These are phyloP conservation scores for Pleuronectes platessa DNA, from an alignment of 2,113 vertebrate genomes.

Conservation along the genomic window DNA sequence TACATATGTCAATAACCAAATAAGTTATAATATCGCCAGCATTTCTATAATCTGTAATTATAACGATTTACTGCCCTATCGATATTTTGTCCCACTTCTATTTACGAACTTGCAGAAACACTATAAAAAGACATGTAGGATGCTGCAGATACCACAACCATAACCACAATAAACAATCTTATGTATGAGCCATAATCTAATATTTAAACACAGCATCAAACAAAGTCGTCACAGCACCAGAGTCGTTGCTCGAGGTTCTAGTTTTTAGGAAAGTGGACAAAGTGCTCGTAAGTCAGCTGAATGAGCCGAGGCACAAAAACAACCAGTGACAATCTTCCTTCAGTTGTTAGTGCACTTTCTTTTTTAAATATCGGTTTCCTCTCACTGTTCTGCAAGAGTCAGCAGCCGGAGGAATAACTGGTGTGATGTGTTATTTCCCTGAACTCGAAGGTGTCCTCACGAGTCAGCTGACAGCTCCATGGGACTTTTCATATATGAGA, in stretches of 20 bases:
- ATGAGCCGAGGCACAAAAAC: conserved; percentile 23
- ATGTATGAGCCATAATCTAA: background rate
- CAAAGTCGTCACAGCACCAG: conserved; percentile 7
- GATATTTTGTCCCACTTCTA: no score
- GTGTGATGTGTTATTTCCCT: background rate
- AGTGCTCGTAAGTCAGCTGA: conserved; percentile 28
- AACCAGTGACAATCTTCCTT: conserved; percentile 24
- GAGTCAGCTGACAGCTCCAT: conserved; percentile 11
- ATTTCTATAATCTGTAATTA: no score
- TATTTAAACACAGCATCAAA: background rate
- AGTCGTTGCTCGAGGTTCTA: conserved; percentile 32
- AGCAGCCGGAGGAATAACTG: background rate
- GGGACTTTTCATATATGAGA: background rate
- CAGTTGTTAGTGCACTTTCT: conserved; percentile 7
- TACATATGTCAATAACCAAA: no score
- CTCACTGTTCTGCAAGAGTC: conserved; percentile 17
- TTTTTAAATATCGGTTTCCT: background rate
- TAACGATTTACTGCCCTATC: no score
- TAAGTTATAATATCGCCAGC: no score
- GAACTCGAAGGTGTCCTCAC: conserved; percentile 30
- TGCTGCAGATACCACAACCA: no score
- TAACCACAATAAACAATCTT: no score
- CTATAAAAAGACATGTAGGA: no score
- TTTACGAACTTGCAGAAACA: no score
- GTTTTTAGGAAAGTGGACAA: conserved; percentile 47